phyloP scores from a whole-genome alignment of 2,888 invertebrate genomes.

The Pegoplata infirma region DNA sequence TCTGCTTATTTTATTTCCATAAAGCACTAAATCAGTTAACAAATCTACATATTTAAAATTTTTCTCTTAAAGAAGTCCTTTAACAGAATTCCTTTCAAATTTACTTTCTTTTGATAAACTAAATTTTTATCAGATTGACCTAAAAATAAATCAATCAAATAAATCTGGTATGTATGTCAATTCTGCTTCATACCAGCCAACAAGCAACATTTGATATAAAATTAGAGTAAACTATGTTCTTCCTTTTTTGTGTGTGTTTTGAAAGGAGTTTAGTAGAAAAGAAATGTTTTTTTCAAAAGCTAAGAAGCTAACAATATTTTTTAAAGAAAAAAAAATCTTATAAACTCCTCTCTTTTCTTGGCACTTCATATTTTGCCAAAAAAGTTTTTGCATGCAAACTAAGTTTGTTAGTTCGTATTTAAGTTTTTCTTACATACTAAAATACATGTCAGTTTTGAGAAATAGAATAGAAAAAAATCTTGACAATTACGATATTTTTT shows the following conservation, averaged over 20 bases:
- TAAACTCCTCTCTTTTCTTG: background rate
- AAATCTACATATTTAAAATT: no score
- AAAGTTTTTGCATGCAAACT: background rate
- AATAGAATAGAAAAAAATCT: constrained; percentile 30
- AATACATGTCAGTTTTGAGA: constrained; percentile 18
- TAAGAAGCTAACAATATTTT: no score
- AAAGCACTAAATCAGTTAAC: no score
- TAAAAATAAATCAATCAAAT: background rate
- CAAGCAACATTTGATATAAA: no score
- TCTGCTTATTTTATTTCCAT: no score
- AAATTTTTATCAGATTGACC: background rate
- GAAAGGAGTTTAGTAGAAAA: no score
- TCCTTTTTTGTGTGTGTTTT: no score
- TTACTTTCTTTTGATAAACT: background rate
- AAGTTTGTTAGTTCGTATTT: no score
- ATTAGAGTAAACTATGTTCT: no score
- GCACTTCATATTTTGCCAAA: background rate
- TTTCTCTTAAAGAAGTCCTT: background rate
- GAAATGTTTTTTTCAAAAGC: no score
- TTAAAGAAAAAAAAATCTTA: background rate
- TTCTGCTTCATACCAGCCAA: no score
- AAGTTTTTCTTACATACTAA: background rate
- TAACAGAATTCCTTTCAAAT: background rate
- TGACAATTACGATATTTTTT: constrained; percentile 44
- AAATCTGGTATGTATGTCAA: background rate